phyloP scores from a whole-genome alignment of 2,113 vertebrate genomes.

The Forbesichthys agassizii region DNA sequence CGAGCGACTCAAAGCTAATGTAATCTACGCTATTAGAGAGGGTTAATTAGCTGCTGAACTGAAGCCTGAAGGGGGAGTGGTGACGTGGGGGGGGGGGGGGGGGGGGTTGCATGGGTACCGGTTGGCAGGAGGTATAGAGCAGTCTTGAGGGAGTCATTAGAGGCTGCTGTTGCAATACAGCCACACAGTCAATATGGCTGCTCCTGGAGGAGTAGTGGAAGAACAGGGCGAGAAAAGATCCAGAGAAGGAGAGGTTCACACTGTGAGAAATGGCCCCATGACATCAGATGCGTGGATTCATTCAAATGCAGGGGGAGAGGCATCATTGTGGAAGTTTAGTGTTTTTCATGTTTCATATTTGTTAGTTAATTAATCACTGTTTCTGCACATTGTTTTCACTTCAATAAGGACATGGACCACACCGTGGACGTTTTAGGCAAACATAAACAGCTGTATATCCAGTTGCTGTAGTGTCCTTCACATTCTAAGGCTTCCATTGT shows the following conservation, averaged over 20 bases:
- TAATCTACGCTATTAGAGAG: constrained; percentile 85
- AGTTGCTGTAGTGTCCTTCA: too few relatives aligned
- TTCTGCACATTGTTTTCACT: too few relatives aligned
- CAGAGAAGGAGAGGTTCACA: constrained; percentile 4
- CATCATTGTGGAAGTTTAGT: too few relatives aligned
- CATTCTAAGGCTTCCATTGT: neutral
- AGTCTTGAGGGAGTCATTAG: constrained; percentile 78
- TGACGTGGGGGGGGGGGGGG: constrained; percentile 16
- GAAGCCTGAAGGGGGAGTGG: constrained; percentile 70
- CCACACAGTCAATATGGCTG: constrained; percentile 73
- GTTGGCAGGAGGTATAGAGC: constrained; percentile 61
- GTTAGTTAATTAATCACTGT: too few relatives aligned
- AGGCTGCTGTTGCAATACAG: constrained; percentile 73
- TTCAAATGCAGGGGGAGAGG: neutral
- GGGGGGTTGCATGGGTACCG: neutral
- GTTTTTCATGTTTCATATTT: too few relatives aligned
- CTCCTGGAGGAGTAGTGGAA: constrained; percentile 57
- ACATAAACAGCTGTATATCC: neutral
- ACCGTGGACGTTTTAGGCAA: neutral
- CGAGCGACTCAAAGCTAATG: constrained; percentile 81
- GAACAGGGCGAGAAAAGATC: constrained; percentile 48
- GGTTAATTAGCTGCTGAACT: constrained; percentile 84
- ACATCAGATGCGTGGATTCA: constrained; percentile 19
- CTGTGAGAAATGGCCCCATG: constrained; percentile 22
- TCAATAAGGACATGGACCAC: neutral